Evolutionary conservation across 1,140 invertebrate species (phyloP), one percentile per base, ranked within the genome.

Genomic region (Drosophila takahashii): DNA sequence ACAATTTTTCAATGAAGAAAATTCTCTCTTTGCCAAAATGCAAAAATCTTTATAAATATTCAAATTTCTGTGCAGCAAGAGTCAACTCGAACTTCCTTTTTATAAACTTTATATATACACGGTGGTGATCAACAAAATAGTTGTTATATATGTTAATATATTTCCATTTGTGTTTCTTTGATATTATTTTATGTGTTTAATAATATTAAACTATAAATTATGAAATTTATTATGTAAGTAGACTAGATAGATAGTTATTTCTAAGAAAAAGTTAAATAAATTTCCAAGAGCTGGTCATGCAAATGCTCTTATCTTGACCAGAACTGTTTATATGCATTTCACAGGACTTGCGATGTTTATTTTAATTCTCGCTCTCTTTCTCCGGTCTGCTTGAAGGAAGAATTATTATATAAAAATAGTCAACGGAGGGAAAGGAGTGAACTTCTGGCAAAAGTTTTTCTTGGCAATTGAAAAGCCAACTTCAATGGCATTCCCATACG

Each of bases 41-140:
- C 79, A 89, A 79, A 85, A 87, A 83, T 87, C 79, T 86, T 87
- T 87, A 87, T 87, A 87, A 87, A 87, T 87, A 87, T 87, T 87
- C 84, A 89, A 89, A 89, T 87, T 87, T 66, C 50, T 62, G 65
- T 58, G 53, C 57, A 64, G 32, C 26, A 29, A 37, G 18, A 72
- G 34, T 36, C 32, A 18, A 15, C 44, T 47, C 54, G 37, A 66
- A 76, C 58, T 67, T 60, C 50, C 66, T 51, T 67, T 70, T 72
- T 80, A 78, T 81, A 59, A 87, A 79, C 64, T 79, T 78, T 85
- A 51, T 56, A 41, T 61, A 62, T 0, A 27, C 5, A 27, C 18
- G 59, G 13, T 13, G 13, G 27, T 11, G 52, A 11, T 3, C 0
- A 22, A 10, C 29, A 22, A 15, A 41, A 16, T 59, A 41, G 13